Conservation (phyloP, 2,888 invertebrate genomes). For the Lithodes maja region DNA sequence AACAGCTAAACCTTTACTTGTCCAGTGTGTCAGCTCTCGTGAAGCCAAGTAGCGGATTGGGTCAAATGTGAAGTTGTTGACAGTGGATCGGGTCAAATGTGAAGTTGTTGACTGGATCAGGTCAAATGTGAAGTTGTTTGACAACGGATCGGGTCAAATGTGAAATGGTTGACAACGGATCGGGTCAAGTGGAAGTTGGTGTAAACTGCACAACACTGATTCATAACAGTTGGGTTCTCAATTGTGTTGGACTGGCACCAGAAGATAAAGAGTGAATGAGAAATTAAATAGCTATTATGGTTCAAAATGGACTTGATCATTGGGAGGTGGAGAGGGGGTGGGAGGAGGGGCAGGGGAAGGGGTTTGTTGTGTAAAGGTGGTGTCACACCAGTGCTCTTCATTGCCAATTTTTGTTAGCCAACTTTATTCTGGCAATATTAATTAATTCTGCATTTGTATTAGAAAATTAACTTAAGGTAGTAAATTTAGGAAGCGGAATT, state of each 20-base stretch:
- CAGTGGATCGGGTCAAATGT: background rate
- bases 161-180: background rate
- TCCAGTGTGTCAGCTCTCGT: background rate
- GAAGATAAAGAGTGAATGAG: background rate
- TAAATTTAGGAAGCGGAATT: no score
- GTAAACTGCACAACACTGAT: conserved; percentile 7
- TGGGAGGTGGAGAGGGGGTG: background rate
- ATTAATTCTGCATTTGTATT: no score
- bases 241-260: conserved; percentile 9
- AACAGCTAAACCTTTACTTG: background rate
- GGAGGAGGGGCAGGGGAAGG: no score
- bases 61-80: background rate
- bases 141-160: background rate
- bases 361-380: no score
- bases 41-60: background rate
- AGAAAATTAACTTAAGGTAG: no score
- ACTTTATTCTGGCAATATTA: no score
- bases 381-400: no score
- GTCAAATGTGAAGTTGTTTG: no score
- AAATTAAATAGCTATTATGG: background rate
- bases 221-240: background rate
- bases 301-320: conserved; percentile 1
- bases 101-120: background rate
- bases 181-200: conserved; percentile 1
- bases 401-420: no score